These are phyloP conservation scores for Hypolimnas misippus DNA, from an alignment of 2,888 invertebrate species.

Conservation along the genomic window DNA sequence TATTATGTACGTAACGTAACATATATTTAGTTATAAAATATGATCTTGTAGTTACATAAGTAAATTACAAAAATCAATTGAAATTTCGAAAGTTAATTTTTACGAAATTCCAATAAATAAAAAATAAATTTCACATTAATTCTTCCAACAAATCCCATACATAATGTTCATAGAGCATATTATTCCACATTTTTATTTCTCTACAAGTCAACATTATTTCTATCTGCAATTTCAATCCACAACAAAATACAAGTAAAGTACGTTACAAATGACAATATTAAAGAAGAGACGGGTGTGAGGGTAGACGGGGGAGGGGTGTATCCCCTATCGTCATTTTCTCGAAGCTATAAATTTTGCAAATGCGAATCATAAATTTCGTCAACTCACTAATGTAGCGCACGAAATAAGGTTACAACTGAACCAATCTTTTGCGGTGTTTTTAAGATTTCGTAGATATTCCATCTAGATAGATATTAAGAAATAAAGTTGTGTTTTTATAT, in stretches of 20 bases:
- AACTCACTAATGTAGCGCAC: conserved; percentile 66
- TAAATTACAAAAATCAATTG: too few relatives aligned
- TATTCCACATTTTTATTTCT: too few relatives aligned
- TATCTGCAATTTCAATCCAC: conserved; percentile 17
- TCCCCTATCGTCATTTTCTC: conserved; percentile 50
- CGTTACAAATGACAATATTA: conserved; percentile 40
- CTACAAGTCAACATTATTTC: background rate
- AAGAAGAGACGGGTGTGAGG: conserved; percentile 30
- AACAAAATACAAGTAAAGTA: conserved; percentile 28
- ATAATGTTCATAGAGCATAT: too few relatives aligned
- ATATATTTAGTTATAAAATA: too few relatives aligned
- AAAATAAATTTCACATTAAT: too few relatives aligned
- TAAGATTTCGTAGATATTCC: conserved; percentile 23
- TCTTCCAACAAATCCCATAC: too few relatives aligned
- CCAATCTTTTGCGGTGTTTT: conserved; percentile 36
- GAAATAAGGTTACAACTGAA: conserved; percentile 39
- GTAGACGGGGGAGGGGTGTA: conserved; percentile 29
- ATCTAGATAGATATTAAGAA: conserved; percentile 13
- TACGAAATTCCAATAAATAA: too few relatives aligned
- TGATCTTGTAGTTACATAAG: too few relatives aligned
- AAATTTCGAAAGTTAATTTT: too few relatives aligned
- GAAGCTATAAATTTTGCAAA: conserved; percentile 69
- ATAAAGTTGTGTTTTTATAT: background rate
- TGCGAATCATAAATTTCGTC: conserved; percentile 72
- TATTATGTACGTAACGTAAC: too few relatives aligned